A percentile compares a stretch with the other conserved stretches of the same genome.
These are phyloP conservation scores for Nebria ingens DNA, from an alignment of 1,140 invertebrate genomes.

Conservation along the genomic window DNA sequence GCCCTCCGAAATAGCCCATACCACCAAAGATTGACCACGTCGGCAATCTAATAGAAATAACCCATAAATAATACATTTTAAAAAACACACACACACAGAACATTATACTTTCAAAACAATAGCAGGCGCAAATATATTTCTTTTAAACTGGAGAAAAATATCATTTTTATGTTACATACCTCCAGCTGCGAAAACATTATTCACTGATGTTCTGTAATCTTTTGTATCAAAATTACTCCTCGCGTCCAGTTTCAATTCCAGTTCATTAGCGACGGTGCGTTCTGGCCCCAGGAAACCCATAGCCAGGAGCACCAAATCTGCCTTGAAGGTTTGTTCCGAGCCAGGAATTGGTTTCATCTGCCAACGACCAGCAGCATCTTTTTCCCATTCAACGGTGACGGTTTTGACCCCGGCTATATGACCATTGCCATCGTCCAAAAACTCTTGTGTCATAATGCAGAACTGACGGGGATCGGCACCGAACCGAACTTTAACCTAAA, in stretches of 20 bases:
- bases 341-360: constrained; percentile 83
- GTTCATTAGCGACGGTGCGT: constrained; percentile 72
- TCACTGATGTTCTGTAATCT: constrained; percentile 71
- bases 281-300: constrained; percentile 99
- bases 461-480: constrained; percentile 91
- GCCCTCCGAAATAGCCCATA: constrained; percentile 97
- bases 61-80: not conserved
- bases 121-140: too few relatives aligned
- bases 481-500: constrained; percentile 58
- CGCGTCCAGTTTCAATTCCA: constrained; percentile 76
- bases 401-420: constrained; percentile 84
- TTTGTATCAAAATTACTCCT: constrained; percentile 88
- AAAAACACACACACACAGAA: too few relatives aligned
- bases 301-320: constrained; percentile 87
- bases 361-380: constrained; percentile 87
- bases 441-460: constrained; percentile 90
- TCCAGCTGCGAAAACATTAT: constrained; percentile 91
- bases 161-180: constrained; percentile 45
- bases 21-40: constrained; percentile 92
- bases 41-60: constrained; percentile 66
- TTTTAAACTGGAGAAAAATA: too few relatives aligned
- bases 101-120: too few relatives aligned
- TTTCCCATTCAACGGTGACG: constrained; percentile 85
- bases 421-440: constrained; percentile 83
- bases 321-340: constrained; percentile 73